A percentile compares a stretch with the other conserved stretches of the same genome.
Conservation (phyloP, 2,888 invertebrate species). For the Laothoe populi region DNA sequence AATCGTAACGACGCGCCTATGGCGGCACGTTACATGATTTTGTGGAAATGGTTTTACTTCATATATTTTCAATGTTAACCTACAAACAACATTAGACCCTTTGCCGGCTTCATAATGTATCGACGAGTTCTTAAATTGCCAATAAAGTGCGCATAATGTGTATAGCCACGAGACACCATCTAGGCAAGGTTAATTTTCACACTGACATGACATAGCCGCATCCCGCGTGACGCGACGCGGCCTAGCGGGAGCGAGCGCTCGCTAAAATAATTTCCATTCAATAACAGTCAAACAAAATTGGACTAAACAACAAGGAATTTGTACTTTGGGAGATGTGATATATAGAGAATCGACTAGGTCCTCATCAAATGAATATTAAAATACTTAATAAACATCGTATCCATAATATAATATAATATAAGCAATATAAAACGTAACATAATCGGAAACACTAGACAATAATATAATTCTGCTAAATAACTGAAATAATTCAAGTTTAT, state of each 20-base stretch:
- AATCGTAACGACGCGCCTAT: conserved; percentile 58
- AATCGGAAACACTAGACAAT: conserved; percentile 83
- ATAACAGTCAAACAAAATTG: conserved; percentile 85
- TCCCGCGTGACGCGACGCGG: conserved; percentile 38
- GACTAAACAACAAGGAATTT: conserved; percentile 86
- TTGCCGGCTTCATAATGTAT: conserved; percentile 32
- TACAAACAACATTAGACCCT: conserved; percentile 46
- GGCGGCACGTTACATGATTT: conserved; percentile 55
- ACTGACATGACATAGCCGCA: conserved; percentile 42
- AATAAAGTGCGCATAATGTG: conserved; percentile 33
- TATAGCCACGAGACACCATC: conserved; percentile 29
- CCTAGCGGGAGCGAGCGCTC: conserved; percentile 52
- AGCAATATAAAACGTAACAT: conserved; percentile 85
- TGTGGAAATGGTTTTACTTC: conserved; percentile 60
- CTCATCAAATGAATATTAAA: conserved; percentile 84
- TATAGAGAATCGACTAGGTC: conserved; percentile 85
- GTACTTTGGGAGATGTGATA: conserved; percentile 86
- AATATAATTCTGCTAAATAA: conserved; percentile 84
- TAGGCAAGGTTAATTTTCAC: conserved; percentile 44
- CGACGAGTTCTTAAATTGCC: conserved; percentile 36
- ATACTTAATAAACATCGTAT: conserved; percentile 84
- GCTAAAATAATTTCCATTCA: conserved; percentile 82
- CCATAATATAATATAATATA: conserved; percentile 83
- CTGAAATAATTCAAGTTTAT: conserved; percentile 77
- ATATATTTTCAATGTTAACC: conserved; percentile 49